Base-by-base conservation (phyloP, 2,888 invertebrate genomes). In the Mythimna loreyi region DNA sequence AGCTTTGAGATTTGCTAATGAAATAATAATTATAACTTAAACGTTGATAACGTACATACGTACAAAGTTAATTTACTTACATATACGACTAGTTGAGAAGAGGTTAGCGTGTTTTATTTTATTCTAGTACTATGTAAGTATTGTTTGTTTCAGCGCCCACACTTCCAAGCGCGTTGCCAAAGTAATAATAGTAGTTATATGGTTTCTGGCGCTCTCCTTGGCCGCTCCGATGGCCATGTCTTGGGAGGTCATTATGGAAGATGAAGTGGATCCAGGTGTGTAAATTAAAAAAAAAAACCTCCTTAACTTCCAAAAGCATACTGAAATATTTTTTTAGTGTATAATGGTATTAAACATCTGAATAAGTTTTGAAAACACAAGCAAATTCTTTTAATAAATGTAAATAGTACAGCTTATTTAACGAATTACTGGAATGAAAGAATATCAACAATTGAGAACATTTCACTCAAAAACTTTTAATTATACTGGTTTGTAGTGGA, bases 91-190 rank as follows among this genome's bases (percentile, higher is more conserved):
- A 40, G 16, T 40, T 19, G 3, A 19, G 40, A 40, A 40, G 13
- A 40, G 16, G 40, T 40, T 40, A 40, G 1, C 0, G 16, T 16
- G 40, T 5, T 19, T 13, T 3, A 36, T 36, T 11, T 40, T 40
- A 16, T 40, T 16, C 19, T 40, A 8, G 19, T 47, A n/a, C 7
- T 56, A 30, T 40, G 62, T 33, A 25, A 9, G 9, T n/a, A 16
- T 47, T 60, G 43, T 89, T 92, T 92, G 87, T 96, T 96, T 47
- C 95, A 97, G 97, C 90, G 97, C 97, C 23, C 96, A 97, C 80
- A 97, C 98, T 19, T 97, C 98, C 0, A 98, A 97, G 87, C 96
- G 97, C 64, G 94, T 97, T 67, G 98, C 98, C 6, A 97, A 97
- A 92, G 96, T 97, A 66, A 96, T 97, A 73, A 97, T 98, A 85